Evolutionary conservation across 2,797 vertebrate species (phyloP).

Genomic region (Fistularia tabacaria): DNA sequence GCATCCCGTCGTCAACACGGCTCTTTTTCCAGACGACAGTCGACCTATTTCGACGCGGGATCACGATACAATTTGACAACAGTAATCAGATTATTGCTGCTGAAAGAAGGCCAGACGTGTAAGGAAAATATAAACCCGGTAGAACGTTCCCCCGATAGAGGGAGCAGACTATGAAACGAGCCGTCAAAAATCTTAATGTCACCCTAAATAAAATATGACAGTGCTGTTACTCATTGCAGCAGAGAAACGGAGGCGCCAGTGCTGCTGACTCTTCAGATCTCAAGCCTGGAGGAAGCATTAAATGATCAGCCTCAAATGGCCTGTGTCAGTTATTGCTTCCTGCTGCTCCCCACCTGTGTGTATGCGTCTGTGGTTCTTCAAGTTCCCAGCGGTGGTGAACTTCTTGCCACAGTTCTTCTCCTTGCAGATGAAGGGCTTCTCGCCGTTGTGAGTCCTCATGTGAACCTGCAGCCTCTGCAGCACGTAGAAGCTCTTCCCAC

Average conservation of each 20-base stretch:
- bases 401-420: slow-evolving; percentile 94
- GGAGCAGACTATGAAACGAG: slow-evolving; percentile 12
- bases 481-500: slow-evolving; percentile 98
- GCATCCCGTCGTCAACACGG: neutral
- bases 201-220: slow-evolving; percentile 57
- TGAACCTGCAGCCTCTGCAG: slow-evolving; percentile 97
- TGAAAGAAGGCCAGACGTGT: too few species aligned
- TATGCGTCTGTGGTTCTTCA: slow-evolving; percentile 95
- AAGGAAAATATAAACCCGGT: too few species aligned
- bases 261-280: slow-evolving; percentile 54
- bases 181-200: slow-evolving; percentile 43
- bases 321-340: slow-evolving; percentile 37
- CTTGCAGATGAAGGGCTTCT: slow-evolving; percentile 93
- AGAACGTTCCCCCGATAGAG: slow-evolving; percentile 1
- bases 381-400: slow-evolving; percentile 96
- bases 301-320: slow-evolving; percentile 31
- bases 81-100: too few species aligned
- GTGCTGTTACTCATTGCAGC: slow-evolving; percentile 40
- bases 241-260: slow-evolving; percentile 34
- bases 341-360: slow-evolving; percentile 84
- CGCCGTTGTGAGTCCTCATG: slow-evolving; percentile 97
- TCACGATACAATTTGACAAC: too few species aligned
- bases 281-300: slow-evolving; percentile 44
- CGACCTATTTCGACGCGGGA: too few species aligned
- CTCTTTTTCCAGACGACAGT: neutral